Base-by-base conservation (phyloP, 2,888 invertebrate species). In the Trypoxylon attenuatum region DNA sequence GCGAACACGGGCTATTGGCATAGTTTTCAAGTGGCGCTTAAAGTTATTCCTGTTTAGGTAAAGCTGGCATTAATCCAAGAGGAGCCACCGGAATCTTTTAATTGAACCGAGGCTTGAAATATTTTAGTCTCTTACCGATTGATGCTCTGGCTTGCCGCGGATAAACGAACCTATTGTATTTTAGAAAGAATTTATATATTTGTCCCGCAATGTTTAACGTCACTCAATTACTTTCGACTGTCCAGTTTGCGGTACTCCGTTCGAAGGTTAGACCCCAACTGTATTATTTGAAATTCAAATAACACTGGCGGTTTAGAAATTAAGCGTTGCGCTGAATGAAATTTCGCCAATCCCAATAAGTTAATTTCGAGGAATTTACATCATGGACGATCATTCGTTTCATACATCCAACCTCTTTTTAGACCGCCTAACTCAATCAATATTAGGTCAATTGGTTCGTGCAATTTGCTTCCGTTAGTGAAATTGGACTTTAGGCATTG, bases 261-360 rank as follows among this genome's bases (percentile, higher is more conserved):
- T 27, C 42, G 46, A 66, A 54, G 67, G 33, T 70, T 71, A 73
- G 76, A 78, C 69, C 73, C 70, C 60, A n/a, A n/a, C n/a, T n/a
- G 76, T 73, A 76, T 78, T 77, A 77, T 73, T 77, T 73, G 72
- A 72, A 67, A 67, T 69, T 67, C 53, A 69, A 67, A 62, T 67
- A 66, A 69, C 57, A n/a, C 67, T 45, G 57, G 53, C 56, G 10
- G 61, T 41, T 52, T 51, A 45, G 47, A 57, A 61, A 69, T 67
- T 62, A 67, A 69, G 63, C 61, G 52, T 19, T 8, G 43, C 23
- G 55, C 47, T 29, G 42, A 63, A 69, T 62, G 49, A 67, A 63
- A 61, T 62, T 68, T 61, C 49, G 43, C 27, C 45, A 27, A 41
- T 41, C 29, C 50, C 38, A 51, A 47, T 57, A 56, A 73, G 58